Percentiles rank a stretch among this genome's conserved stretches.
Evolutionary conservation across 2,113 vertebrate genomes (phyloP).

Genomic region (Chaenocephalus aceratus): DNA sequence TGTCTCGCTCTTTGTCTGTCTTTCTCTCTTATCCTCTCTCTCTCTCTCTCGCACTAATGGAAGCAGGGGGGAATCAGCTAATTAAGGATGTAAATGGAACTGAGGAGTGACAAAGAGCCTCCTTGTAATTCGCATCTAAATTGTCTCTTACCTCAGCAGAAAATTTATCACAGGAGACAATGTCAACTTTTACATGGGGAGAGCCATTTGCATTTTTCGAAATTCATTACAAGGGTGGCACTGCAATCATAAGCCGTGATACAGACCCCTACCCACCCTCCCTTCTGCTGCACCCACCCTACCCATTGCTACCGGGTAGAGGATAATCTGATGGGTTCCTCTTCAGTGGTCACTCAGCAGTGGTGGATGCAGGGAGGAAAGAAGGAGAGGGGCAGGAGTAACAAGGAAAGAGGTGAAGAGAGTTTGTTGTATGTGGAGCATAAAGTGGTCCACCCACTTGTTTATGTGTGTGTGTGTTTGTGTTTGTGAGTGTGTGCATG

Average conservation of each 20-base stretch:
- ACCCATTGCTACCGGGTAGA: slow-evolving; percentile 69
- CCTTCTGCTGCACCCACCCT: slow-evolving; percentile 58
- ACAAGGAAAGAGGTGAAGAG: slow-evolving; percentile 58
- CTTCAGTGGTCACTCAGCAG: slow-evolving; percentile 76
- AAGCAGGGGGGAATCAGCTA: slow-evolving; percentile 90
- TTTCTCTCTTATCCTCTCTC: slow-evolving; percentile 67
- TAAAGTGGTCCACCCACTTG: slow-evolving; percentile 74
- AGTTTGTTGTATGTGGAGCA: slow-evolving; percentile 66
- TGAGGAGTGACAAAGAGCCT: slow-evolving; percentile 87
- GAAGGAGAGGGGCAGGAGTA: slow-evolving; percentile 32
- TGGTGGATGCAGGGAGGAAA: slow-evolving; percentile 35
- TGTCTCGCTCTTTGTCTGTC: slow-evolving; percentile 45
- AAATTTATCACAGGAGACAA: slow-evolving; percentile 93
- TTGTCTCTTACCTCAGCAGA: slow-evolving; percentile 95
- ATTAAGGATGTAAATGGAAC: slow-evolving; percentile 95
- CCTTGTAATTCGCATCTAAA: slow-evolving; percentile 94
- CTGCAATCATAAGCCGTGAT: slow-evolving; percentile 78
- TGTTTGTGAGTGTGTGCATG: slow-evolving; percentile 33
- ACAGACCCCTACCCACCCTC: slow-evolving; percentile 67
- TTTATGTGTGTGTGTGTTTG: slow-evolving; percentile 61
- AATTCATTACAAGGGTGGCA: slow-evolving; percentile 83
- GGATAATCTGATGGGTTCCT: slow-evolving; percentile 83
- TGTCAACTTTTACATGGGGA: slow-evolving; percentile 89
- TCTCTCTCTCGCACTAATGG: slow-evolving; percentile 87
- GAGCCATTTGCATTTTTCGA: slow-evolving; percentile 83